These are phyloP conservation scores for Hirtodrosophila trivittata DNA, from an alignment of 2,888 invertebrate genomes.

Conservation along the genomic window DNA sequence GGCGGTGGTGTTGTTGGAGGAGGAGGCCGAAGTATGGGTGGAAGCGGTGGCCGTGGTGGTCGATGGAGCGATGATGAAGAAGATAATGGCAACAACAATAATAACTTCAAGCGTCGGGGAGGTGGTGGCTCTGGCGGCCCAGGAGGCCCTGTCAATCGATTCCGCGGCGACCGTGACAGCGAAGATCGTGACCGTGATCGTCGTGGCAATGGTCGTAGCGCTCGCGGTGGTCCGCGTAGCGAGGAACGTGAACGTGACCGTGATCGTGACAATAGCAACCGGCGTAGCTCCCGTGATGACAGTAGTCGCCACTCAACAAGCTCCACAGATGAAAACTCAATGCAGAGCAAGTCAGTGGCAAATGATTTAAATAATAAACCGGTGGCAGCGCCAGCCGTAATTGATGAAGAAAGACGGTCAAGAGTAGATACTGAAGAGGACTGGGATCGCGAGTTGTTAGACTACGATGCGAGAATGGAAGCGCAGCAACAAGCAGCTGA, in stretches of 20 bases:
- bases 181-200: conserved; percentile 73
- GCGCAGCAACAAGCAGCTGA: conserved; percentile 38
- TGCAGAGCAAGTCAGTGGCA: conserved; percentile 33
- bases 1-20: conserved; percentile 46
- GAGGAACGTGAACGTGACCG: conserved; percentile 64
- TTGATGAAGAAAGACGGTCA: background rate
- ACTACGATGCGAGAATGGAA: conserved; percentile 76
- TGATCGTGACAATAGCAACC: conserved; percentile 38
- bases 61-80: conserved; percentile 75
- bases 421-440: conserved; percentile 82
- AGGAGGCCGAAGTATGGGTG: conserved; percentile 54
- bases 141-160: conserved; percentile 69
- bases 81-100: conserved; percentile 51
- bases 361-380: conserved; percentile 37
- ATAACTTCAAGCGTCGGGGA: conserved; percentile 80
- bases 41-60: conserved; percentile 61
- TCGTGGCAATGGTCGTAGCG: conserved; percentile 53
- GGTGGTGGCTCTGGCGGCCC: conserved; percentile 77
- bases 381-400: background rate
- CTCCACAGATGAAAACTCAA: conserved; percentile 51
- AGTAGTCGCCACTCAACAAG: conserved; percentile 63
- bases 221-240: conserved; percentile 54
- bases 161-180: conserved; percentile 76
- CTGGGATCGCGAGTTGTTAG: conserved; percentile 82
- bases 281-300: conserved; percentile 63